Evolutionary conservation across 2,888 invertebrate genomes (phyloP).

Genomic region (Amaurobius ferox): DNA sequence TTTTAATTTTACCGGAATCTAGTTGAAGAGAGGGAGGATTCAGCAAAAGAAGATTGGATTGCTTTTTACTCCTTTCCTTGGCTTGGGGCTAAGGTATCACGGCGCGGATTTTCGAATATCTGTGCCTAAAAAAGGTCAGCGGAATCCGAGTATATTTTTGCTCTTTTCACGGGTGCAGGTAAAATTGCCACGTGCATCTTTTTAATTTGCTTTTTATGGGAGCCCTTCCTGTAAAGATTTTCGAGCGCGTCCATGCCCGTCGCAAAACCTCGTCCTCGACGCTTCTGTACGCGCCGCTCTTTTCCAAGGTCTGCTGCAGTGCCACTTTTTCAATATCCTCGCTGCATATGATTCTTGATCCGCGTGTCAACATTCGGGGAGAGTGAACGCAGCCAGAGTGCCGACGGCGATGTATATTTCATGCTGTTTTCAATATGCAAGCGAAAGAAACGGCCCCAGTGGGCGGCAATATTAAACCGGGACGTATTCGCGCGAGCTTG

Average conservation of each 20-base stretch:
- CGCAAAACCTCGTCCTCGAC: no score
- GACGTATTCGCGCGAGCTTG: slow-evolving; percentile 22
- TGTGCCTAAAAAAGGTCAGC: background rate
- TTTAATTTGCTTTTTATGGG: slow-evolving; percentile 69
- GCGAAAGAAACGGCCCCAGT: slow-evolving; percentile 38
- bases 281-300: background rate
- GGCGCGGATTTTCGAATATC: slow-evolving; percentile 1
- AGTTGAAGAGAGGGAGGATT: background rate
- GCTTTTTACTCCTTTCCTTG: slow-evolving; percentile 6
- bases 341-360: slow-evolving; percentile 69
- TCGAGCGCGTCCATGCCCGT: background rate
- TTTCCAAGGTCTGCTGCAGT: slow-evolving; percentile 38
- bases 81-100: background rate
- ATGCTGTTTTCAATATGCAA: slow-evolving; percentile 63
- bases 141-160: background rate
- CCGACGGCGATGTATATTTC: slow-evolving; percentile 59
- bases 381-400: slow-evolving; percentile 38
- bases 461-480: slow-evolving; percentile 58
- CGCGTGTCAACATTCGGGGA: slow-evolving; percentile 66
- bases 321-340: slow-evolving; percentile 71
- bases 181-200: slow-evolving; percentile 50
- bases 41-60: background rate
- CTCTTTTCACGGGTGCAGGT: slow-evolving; percentile 32
- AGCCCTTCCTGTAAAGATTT: slow-evolving; percentile 1
- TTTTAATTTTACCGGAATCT: background rate